These are phyloP conservation scores for Tridacna gigas DNA, from an alignment of 2,888 invertebrate species.

Conservation along the genomic window DNA sequence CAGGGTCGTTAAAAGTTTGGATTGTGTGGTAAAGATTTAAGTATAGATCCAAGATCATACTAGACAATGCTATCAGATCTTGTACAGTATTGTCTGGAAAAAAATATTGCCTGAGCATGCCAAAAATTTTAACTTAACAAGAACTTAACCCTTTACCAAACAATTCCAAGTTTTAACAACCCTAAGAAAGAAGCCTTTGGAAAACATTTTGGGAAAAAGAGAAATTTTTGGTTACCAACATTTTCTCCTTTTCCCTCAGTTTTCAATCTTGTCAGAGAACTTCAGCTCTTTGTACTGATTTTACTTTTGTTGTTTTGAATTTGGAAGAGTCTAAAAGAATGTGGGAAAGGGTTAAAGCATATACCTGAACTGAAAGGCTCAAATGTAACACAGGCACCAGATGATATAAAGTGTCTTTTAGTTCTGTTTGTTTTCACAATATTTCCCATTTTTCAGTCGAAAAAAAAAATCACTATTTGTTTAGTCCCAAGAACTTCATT, in stretches of 20 bases:
- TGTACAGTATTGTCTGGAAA: too few species aligned
- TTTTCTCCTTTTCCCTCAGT: neutral
- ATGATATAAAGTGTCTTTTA: slow-evolving; percentile 7
- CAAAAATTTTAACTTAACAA: too few species aligned
- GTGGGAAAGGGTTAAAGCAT: neutral
- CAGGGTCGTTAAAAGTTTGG: too few species aligned
- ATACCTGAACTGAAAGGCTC: slow-evolving; percentile 40
- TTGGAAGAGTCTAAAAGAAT: neutral
- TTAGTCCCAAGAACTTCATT: too few species aligned
- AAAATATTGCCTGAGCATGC: too few species aligned
- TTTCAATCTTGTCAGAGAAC: neutral
- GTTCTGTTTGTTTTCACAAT: slow-evolving; percentile 33
- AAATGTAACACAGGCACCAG: slow-evolving; percentile 29
- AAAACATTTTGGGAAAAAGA: slow-evolving; percentile 7
- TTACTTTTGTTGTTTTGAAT: neutral
- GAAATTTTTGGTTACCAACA: neutral
- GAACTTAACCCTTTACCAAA: too few species aligned
- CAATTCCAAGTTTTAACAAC: too few species aligned
- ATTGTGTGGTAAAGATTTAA: too few species aligned
- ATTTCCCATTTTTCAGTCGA: slow-evolving; percentile 38
- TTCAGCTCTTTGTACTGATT: neutral
- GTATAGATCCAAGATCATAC: too few species aligned
- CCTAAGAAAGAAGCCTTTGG: neutral
- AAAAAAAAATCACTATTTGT: too few species aligned
- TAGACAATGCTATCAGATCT: too few species aligned